Percentiles rank a stretch among this genome's conserved stretches.
Evolutionary conservation across 2,888 invertebrate species (phyloP).

Genomic region (Papilio gigon): DNA sequence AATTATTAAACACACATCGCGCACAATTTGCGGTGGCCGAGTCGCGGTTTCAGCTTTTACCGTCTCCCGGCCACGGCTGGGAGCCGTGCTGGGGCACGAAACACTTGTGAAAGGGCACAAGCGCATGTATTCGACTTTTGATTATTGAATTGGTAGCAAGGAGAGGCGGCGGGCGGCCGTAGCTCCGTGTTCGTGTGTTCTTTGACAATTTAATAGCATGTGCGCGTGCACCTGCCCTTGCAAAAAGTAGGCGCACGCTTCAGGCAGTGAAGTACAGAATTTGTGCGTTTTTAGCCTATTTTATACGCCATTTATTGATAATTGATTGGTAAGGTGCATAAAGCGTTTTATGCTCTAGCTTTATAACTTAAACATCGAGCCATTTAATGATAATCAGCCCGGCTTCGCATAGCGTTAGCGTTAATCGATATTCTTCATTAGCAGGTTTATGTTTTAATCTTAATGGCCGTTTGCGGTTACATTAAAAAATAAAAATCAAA

Average conservation of each 20-base stretch:
- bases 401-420: slow-evolving; percentile 28
- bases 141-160: slow-evolving; percentile 72
- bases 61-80: slow-evolving; percentile 46
- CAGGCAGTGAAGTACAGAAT: slow-evolving; percentile 78
- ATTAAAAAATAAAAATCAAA: slow-evolving; percentile 7
- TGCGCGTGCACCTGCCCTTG: slow-evolving; percentile 78
- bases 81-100: too few relatives aligned
- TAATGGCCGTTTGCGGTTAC: slow-evolving; percentile 7
- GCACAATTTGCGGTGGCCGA: slow-evolving; percentile 57
- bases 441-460: slow-evolving; percentile 24
- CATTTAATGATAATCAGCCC: slow-evolving; percentile 33
- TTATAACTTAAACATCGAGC: slow-evolving; percentile 50
- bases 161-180: slow-evolving; percentile 57
- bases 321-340: slow-evolving; percentile 80
- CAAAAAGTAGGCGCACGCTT: slow-evolving; percentile 81
- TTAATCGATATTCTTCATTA: slow-evolving; percentile 37
- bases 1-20: slow-evolving; percentile 49
- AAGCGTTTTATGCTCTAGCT: slow-evolving; percentile 61
- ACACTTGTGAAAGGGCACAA: slow-evolving; percentile 30
- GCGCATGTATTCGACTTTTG: slow-evolving; percentile 62
- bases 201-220: slow-evolving; percentile 83
- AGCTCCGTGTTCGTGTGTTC: slow-evolving; percentile 68
- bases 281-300: slow-evolving; percentile 75
- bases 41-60: slow-evolving; percentile 44
- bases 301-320: slow-evolving; percentile 79